These are phyloP conservation scores for Meteorus colon DNA, from an alignment of 2,888 invertebrate genomes.

Conservation along the genomic window DNA sequence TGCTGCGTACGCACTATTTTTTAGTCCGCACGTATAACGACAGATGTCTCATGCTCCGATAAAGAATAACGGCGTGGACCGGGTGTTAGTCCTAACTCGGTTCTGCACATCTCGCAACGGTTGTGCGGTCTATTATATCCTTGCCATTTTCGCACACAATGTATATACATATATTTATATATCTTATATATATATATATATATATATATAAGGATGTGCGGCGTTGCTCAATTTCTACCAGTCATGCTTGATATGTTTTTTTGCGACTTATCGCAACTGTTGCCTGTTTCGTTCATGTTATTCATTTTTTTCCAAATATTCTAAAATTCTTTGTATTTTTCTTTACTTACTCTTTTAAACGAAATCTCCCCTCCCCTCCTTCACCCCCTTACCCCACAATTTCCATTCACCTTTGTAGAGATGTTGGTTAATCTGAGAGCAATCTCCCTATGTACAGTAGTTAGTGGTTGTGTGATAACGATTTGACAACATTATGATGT, in stretches of 20 bases:
- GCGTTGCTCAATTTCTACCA: slow-evolving; percentile 14
- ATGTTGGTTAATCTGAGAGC: no score
- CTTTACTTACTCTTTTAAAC: no score
- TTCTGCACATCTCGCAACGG: slow-evolving; percentile 56
- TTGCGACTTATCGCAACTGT: slow-evolving; percentile 17
- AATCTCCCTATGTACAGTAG: no score
- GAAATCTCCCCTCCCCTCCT: no score
- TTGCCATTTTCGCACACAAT: slow-evolving; percentile 38
- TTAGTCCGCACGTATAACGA: slow-evolving; percentile 80
- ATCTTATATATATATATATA: slow-evolving; percentile 16
- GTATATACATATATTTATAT: slow-evolving; percentile 18
- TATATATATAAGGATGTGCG: neutral
- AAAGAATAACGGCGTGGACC: slow-evolving; percentile 65
- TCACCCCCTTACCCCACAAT: no score
- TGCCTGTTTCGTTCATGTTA: neutral
- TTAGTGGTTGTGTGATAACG: no score
- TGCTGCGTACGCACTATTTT: slow-evolving; percentile 78
- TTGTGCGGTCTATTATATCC: slow-evolving; percentile 51
- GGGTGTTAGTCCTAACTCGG: slow-evolving; percentile 62
- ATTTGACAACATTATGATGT: no score
- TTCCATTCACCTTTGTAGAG: no score
- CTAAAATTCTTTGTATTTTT: neutral
- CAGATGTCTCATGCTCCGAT: slow-evolving; percentile 79
- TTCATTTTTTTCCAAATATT: slow-evolving; percentile 23
- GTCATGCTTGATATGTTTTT: slow-evolving; percentile 20